Evolutionary conservation across 2,113 vertebrate genomes (phyloP), one percentile per base, ranked within the genome.

Genomic region (Zootoca vivipara): DNA sequence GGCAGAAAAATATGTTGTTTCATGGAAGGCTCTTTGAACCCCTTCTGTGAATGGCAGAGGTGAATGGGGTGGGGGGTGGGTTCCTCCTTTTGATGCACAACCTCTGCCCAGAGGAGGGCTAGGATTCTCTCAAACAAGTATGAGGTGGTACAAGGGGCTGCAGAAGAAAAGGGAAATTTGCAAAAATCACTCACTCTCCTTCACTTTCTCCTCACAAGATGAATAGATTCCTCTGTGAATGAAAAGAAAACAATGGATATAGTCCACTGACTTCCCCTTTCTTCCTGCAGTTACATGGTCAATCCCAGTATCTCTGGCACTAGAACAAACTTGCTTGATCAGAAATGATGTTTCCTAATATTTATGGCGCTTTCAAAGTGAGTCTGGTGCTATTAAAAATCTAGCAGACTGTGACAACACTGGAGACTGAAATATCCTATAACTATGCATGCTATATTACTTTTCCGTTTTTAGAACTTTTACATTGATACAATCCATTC

Each of bases 401-500:
- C 79, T 92, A 90, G 78, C 46, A 91, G 92, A 87, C 58, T 87
- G 56, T 69, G 89, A 90, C 69, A 91, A 62, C 30, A 77, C 12
- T 73, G 69, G 86, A 92, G 89, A 90, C 64, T 91, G 84, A 92
- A 85, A 56, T 92, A 30, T 91, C 85, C 73, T 82, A 18, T 81
- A 89, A 5, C 24, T 90, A 18, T 1, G 20, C 82, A 86, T 78
- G 28, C 15, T 38, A 74, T 28, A 74, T 56, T 58, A 28, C 52
- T 38, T 38, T 42, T 83, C 4, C 6, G 87, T 52, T 88, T 92
- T 1, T 5, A 85, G 85, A 77, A 62, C 42, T 0, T 3, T 83
- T 7, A 26, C 15, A 78, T 62, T 85, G 90, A 18, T 82, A 79
- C 18, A 70, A 89, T 62, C 1, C 56, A 85, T 91, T 82, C 18